Base-by-base conservation (phyloP, 2,888 invertebrate species). In the Serripes groenlandicus region DNA sequence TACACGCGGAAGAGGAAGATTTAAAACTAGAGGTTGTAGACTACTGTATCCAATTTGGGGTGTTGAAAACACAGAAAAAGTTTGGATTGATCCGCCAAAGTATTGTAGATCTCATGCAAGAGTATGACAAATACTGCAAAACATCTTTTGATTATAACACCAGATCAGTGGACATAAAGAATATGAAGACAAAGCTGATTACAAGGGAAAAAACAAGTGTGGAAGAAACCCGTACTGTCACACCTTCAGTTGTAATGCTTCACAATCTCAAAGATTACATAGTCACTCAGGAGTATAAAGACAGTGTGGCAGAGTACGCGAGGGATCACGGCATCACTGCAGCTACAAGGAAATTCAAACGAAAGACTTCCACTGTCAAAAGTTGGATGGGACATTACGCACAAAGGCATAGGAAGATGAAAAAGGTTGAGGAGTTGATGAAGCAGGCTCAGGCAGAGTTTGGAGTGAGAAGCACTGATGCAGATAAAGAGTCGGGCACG, bases 141-240 rank as follows among this genome's bases (percentile, higher is more conserved):
- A 70, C 77, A 32, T 62, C 58, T 0, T 83, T 75, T 35, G 77
- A 83, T 23, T 42, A 66, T 66, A 1, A 23, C 1, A 66, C 66
- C 9, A 66, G 66, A 42, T 66, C 66, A 26, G 42, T 23, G 21
- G 66, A 66, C 21, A 28, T 66, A n/a, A 73, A 56, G 21, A 52
- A 66, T 23, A 71, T 70, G 49, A 80, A 80, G 26, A 84, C 84
- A 2, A 84, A 75, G 37, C 30, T 84, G 18, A 73, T 84, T 1
- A 84, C 80, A 28, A 70, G 84, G 69, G 84, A 84, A n/a, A 84
- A 84, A 56, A 84, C 84, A 58, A 84, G 84, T 78, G 84, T 84
- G 26, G 84, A 84, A 58, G 84, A 78, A n/a, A 66, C 64, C 3
- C 66, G 37, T 15, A 49, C 70, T 7, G 35, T 70, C 15, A 35